Evolutionary conservation across 2,797 vertebrate genomes (phyloP).

Genomic region (Silurus lanzhouensis): DNA sequence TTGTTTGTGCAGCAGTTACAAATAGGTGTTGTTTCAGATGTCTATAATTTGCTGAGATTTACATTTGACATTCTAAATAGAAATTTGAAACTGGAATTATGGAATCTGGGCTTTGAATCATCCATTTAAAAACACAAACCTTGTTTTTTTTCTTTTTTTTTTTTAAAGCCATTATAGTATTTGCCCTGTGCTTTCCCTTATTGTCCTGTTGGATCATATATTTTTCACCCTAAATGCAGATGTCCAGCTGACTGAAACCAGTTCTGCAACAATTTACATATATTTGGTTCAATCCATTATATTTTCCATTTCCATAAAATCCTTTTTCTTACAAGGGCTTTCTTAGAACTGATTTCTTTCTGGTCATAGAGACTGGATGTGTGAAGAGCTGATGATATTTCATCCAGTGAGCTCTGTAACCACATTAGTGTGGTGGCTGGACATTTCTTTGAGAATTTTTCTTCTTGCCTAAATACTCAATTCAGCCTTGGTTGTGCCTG

Average conservation of each 20-base stretch:
- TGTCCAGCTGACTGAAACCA: not conserved
- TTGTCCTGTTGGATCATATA: not conserved
- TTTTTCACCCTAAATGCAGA: not conserved
- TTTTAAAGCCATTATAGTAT: not conserved
- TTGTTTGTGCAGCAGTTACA: not conserved
- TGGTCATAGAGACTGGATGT: not conserved
- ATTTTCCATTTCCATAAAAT: not conserved
- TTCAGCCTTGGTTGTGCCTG: not conserved
- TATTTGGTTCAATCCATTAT: not conserved
- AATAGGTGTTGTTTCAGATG: not conserved
- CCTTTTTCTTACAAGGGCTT: not conserved
- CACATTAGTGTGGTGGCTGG: not conserved
- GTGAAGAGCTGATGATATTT: not conserved
- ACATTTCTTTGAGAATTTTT: not conserved
- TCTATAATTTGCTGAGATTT: not conserved
- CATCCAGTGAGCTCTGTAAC: not conserved
- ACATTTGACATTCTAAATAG: not conserved
- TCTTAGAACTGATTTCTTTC: not conserved
- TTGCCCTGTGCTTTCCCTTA: not conserved
- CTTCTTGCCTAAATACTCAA: not conserved
- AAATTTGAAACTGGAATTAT: not conserved
- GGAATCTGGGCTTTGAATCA: not conserved
- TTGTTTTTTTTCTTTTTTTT: not conserved
- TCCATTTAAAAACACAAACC: not conserved
- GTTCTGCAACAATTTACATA: not conserved